Evolutionary conservation across 2,113 vertebrate species (phyloP).

Genomic region (Bombycilla garrulus): DNA sequence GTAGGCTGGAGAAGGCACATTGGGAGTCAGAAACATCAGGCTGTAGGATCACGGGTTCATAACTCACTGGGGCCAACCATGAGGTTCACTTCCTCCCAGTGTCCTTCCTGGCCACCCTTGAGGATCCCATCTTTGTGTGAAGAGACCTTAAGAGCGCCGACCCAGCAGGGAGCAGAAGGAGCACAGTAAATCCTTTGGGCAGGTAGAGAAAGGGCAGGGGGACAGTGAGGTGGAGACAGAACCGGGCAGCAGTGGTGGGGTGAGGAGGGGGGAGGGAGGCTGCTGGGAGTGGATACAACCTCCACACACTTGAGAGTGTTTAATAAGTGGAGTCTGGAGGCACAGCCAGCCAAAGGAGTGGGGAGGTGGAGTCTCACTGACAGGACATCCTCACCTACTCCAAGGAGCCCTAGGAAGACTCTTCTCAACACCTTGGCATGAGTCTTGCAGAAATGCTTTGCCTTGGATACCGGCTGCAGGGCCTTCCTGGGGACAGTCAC

Average conservation of each 20-base stretch:
- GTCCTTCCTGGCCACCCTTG: background rate
- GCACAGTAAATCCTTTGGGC: background rate
- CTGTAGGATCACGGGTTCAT: accelerated
- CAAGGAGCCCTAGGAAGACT: constrained; percentile 47
- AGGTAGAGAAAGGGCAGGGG: background rate
- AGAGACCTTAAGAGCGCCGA: background rate
- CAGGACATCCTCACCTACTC: constrained; percentile 55
- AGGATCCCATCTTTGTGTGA: accelerated
- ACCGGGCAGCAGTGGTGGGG: background rate
- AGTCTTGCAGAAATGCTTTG: constrained; percentile 31
- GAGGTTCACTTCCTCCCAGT: background rate
- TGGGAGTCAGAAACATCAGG: background rate
- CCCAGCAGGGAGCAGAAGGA: background rate
- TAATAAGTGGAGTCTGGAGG: background rate
- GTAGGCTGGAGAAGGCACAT: constrained; percentile 74
- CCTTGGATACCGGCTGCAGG: background rate
- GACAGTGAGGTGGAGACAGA: background rate
- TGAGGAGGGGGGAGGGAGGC: background rate
- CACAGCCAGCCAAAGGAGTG: background rate
- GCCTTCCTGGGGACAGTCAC: constrained; percentile 55
- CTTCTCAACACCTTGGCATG: constrained; percentile 15
- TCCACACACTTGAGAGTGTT: accelerated
- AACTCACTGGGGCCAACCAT: background rate
- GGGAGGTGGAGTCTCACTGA: background rate
- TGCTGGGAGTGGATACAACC: background rate